phyloP scores from a whole-genome alignment of 1,140 invertebrate species.

The Caenorhabditis tropicalis region DNA sequence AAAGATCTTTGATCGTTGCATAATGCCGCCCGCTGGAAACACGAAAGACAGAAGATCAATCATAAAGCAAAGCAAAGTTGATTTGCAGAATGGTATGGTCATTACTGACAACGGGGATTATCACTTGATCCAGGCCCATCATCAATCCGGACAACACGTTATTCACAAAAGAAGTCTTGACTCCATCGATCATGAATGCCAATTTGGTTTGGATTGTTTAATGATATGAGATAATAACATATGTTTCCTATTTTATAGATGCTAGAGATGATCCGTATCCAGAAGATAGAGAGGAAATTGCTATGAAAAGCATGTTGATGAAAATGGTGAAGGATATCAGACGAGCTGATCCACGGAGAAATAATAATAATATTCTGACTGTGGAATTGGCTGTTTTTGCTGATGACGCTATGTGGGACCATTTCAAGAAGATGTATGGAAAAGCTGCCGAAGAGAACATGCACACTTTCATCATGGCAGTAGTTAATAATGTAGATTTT shows the following conservation, averaged over 20 bases:
- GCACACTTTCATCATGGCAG: conserved; percentile 60
- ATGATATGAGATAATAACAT: background rate
- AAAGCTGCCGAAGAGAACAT: conserved; percentile 56
- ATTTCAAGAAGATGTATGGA: conserved; percentile 59
- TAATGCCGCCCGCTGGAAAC: background rate
- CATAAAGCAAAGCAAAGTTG: background rate
- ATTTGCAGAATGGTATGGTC: conserved; percentile 56
- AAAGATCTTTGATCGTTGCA: conserved; percentile 3
- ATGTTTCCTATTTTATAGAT: conserved; percentile 43
- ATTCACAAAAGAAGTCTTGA: conserved; percentile 57
- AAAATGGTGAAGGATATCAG: conserved; percentile 11
- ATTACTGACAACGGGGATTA: conserved; percentile 51
- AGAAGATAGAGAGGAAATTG: conserved; percentile 53
- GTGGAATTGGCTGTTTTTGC: conserved; percentile 61
- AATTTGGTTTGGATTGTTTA: conserved; percentile 51
- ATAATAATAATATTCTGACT: conserved; percentile 44
- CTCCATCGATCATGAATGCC: conserved; percentile 50
- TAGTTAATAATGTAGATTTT: conserved; percentile 56
- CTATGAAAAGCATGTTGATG: conserved; percentile 16
- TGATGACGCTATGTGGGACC: conserved; percentile 60
- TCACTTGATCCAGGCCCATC: conserved; percentile 53
- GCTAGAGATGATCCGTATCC: conserved; percentile 56
- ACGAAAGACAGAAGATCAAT: background rate
- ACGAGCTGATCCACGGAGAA: background rate
- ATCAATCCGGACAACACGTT: conserved; percentile 48